These are phyloP conservation scores for Loxodonta africana DNA, from an alignment of 2,113 vertebrate species.

Conservation along the genomic window DNA sequence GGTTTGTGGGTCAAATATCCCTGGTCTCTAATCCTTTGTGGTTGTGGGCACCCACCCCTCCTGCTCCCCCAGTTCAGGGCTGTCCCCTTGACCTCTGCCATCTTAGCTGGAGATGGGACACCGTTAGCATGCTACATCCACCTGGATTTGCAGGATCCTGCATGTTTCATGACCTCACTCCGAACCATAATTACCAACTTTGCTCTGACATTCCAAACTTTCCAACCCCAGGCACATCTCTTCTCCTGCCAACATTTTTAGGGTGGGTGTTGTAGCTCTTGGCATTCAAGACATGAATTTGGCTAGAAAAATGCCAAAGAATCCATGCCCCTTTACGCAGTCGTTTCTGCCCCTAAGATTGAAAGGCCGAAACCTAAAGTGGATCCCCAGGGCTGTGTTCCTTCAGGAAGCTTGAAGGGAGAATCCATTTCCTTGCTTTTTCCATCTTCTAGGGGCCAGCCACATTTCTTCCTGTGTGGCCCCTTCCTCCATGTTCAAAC, in stretches of 20 bases:
- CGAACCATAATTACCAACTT: background rate
- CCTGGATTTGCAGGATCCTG: background rate
- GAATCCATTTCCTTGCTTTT: background rate
- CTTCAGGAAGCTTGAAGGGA: background rate
- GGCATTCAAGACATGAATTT: background rate
- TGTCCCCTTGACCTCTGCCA: background rate
- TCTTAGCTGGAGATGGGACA: background rate
- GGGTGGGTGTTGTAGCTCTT: background rate
- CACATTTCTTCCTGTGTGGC: background rate
- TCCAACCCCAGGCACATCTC: fast-evolving
- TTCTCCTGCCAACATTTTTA: background rate
- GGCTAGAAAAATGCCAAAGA: background rate
- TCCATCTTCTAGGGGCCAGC: too few relatives aligned
- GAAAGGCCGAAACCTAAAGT: background rate
- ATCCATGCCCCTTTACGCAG: background rate
- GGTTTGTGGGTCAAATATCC: too few relatives aligned
- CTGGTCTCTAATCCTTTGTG: background rate
- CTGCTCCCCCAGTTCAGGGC: background rate
- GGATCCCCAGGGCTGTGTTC: fast-evolving
- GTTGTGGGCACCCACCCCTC: background rate
- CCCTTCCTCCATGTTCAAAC: background rate
- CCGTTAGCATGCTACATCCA: background rate
- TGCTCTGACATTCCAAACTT: background rate
- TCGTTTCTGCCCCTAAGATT: background rate
- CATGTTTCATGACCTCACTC: background rate